A percentile compares a stretch with the other conserved stretches of the same genome.
Conservation (phyloP, 2,797 vertebrate genomes). For the Catamblyrhynchus diadema region DNA sequence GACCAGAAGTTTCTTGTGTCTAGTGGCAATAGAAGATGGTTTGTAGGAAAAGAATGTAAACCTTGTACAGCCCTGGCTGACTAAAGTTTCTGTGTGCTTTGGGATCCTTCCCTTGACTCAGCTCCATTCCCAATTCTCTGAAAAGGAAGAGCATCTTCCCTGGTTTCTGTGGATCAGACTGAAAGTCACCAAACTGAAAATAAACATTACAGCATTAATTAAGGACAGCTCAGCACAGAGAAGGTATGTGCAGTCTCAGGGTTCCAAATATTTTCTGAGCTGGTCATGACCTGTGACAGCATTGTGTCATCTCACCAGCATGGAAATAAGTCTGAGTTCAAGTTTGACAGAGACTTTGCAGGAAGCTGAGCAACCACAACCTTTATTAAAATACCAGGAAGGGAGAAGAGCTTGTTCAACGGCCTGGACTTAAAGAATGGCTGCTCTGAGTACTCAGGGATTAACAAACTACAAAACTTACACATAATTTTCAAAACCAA, state of each 20-base stretch:
- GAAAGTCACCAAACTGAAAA: conserved; percentile 17
- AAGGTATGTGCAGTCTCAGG: neutral
- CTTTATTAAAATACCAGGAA: neutral
- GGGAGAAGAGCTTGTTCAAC: neutral
- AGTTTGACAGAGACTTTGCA: neutral
- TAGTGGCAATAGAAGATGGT: neutral
- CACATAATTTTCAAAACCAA: neutral
- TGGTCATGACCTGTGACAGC: neutral
- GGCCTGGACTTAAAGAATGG: neutral
- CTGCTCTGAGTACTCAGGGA: neutral
- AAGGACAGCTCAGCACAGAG: neutral
- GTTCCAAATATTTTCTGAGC: neutral
- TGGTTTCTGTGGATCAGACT: neutral
- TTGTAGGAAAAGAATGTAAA: neutral
- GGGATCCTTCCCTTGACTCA: conserved; percentile 72
- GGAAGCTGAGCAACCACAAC: neutral
- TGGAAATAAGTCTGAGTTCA: neutral
- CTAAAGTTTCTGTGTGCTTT: neutral
- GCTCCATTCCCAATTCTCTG: conserved; percentile 57
- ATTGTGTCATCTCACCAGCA: neutral
- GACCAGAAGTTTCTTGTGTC: neutral
- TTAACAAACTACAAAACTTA: neutral
- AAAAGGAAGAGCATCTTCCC: neutral
- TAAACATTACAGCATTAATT: neutral
- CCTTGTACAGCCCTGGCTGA: neutral